These are phyloP conservation scores for Pseudotriccus pelzelni DNA, from an alignment of 2,797 vertebrate genomes.

Conservation along the genomic window DNA sequence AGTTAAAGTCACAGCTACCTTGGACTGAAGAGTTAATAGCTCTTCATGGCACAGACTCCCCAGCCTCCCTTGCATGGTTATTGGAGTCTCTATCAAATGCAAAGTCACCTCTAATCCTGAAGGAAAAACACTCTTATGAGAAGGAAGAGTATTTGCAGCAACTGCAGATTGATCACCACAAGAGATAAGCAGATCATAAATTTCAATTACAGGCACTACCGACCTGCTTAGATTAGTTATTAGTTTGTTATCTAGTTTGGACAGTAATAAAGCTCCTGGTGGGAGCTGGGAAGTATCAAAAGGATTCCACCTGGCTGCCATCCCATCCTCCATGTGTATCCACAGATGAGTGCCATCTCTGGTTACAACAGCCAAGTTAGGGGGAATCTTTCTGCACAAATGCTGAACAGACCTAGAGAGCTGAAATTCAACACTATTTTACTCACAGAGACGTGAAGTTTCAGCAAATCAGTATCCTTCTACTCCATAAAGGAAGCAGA, in stretches of 20 bases:
- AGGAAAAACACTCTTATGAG: background rate
- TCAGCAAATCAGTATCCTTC: background rate
- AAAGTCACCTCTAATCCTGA: background rate
- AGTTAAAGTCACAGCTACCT: background rate
- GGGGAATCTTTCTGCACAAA: background rate
- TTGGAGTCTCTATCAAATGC: background rate
- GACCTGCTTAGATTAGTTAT: background rate
- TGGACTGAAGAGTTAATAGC: background rate
- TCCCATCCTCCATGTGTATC: background rate
- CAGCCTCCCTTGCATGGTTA: background rate
- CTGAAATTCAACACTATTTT: background rate
- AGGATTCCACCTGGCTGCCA: background rate
- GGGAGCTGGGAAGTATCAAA: background rate
- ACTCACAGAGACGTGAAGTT: background rate
- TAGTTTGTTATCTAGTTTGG: background rate
- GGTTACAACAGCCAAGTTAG: background rate
- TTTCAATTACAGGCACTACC: background rate
- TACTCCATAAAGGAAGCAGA: background rate
- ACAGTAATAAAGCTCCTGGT: background rate
- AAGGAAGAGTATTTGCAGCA: conserved; percentile 4
- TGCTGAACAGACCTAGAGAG: background rate
- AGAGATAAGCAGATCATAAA: conserved; percentile 12
- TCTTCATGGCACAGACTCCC: background rate
- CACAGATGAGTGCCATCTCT: background rate
- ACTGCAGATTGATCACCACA: background rate